Percentiles rank a stretch among this genome's conserved stretches.
phyloP scores from a whole-genome alignment of 92 coral and sea anemone genomes.

The Scolanthus callimorphus region DNA sequence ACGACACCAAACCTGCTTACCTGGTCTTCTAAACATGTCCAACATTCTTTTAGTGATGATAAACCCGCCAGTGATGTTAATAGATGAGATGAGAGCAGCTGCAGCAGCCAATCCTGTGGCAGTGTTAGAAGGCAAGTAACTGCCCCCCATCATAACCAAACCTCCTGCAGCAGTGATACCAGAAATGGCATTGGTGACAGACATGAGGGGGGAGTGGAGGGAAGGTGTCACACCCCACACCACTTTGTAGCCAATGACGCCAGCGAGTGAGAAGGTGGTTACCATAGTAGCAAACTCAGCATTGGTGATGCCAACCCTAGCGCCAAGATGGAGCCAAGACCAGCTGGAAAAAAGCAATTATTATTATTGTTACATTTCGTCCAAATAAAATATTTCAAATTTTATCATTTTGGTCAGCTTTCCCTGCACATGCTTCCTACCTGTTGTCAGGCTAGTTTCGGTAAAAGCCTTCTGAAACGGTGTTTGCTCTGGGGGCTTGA shows the following conservation, averaged over 20 bases:
- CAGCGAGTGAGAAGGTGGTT: constrained; percentile 96
- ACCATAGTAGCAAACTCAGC: constrained; percentile 98
- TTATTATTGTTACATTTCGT: too few species aligned
- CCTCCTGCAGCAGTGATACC: constrained; percentile 99
- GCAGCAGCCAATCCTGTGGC: constrained; percentile 87
- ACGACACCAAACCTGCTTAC: too few species aligned
- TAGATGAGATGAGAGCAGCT: constrained; percentile 89
- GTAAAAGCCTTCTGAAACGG: constrained; percentile 74
- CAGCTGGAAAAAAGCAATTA: constrained; percentile 56
- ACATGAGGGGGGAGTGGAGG: constrained; percentile 99
- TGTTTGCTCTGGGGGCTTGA: constrained; percentile 83
- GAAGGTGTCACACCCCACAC: constrained; percentile 99
- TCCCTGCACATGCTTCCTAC: constrained; percentile 22
- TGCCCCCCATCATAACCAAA: constrained; percentile 96
- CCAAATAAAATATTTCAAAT: too few species aligned
- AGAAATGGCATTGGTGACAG: constrained; percentile 97
- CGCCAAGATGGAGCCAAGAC: constrained; percentile 78
- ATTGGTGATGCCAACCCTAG: constrained; percentile 80
- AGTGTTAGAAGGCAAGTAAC: constrained; percentile 64
- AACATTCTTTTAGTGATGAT: constrained; percentile 98
- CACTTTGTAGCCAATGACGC: constrained; percentile 99
- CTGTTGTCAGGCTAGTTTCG: constrained; percentile 92
- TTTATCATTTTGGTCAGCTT: too few species aligned
- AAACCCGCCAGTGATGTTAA: constrained; percentile 97
- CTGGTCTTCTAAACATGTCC: constrained; percentile 99